A percentile compares a stretch with the other conserved stretches of the same genome.
These are phyloP conservation scores for Acipenser oxyrinchus DNA, from an alignment of 2,797 vertebrate genomes.

Conservation along the genomic window DNA sequence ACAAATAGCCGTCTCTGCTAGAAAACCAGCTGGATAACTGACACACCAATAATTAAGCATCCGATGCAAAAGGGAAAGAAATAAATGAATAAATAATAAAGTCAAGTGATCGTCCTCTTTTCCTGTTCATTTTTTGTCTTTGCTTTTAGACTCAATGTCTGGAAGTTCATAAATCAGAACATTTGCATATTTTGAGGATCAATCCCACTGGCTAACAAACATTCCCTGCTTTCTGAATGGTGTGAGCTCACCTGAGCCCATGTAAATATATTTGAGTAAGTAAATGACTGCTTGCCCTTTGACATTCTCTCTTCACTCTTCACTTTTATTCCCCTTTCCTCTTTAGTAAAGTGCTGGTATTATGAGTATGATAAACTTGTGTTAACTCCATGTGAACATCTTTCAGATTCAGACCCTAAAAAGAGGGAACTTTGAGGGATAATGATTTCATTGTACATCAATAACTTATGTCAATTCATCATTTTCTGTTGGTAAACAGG, in stretches of 20 bases:
- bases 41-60: too few species aligned
- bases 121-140: conserved; percentile 38
- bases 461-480: neutral
- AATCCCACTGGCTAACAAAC: conserved; percentile 31
- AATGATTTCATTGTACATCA: neutral
- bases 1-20: too few species aligned
- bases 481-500: neutral
- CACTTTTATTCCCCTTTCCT: neutral
- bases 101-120: conserved; percentile 36
- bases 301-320: conserved; percentile 5
- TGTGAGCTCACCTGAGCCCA: conserved; percentile 16
- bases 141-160: conserved; percentile 35
- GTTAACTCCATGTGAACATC: neutral
- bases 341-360: neutral
- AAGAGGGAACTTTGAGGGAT: neutral
- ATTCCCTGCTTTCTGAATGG: conserved; percentile 20
- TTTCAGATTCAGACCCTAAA: neutral
- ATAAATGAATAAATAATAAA: neutral
- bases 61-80: too few species aligned
- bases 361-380: neutral
- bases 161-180: conserved; percentile 27
- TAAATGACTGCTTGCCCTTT: conserved; percentile 44
- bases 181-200: conserved; percentile 23
- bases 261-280: conserved; percentile 68
- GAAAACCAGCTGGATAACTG: too few species aligned